phyloP scores from a whole-genome alignment of 2,888 invertebrate genomes.

The Hydraecia micacea region DNA sequence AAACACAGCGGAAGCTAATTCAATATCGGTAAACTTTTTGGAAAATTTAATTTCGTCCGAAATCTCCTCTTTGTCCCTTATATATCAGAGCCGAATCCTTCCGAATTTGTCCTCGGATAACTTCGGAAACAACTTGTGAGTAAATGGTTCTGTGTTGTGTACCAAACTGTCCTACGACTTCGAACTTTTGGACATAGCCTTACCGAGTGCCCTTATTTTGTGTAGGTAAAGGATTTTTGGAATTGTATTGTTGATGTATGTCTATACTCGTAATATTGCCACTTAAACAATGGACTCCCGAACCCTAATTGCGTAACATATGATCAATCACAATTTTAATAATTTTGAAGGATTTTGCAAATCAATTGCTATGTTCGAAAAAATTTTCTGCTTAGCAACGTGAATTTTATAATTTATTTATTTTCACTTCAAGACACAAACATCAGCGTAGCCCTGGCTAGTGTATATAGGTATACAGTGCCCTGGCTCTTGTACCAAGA shows the following conservation, averaged over 20 bases:
- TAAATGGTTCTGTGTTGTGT: slow-evolving; percentile 65
- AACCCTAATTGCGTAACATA: not conserved
- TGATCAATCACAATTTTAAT: not conserved
- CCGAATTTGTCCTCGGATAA: slow-evolving; percentile 53
- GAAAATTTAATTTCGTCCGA: slow-evolving; percentile 63
- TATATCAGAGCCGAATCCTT: slow-evolving; percentile 49
- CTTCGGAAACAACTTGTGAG: slow-evolving; percentile 63
- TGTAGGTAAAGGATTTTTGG: slow-evolving; percentile 29
- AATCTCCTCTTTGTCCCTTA: slow-evolving; percentile 57
- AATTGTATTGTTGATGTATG: not conserved
- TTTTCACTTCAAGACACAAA: no score
- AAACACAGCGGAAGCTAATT: slow-evolving; percentile 35
- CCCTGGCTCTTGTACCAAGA: no score
- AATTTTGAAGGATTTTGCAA: no score
- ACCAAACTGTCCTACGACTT: slow-evolving; percentile 33
- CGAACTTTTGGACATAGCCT: slow-evolving; percentile 38
- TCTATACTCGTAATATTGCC: not conserved
- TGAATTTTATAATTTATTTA: no score
- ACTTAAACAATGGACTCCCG: not conserved
- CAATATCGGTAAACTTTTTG: slow-evolving; percentile 56
- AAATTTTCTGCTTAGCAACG: not conserved
- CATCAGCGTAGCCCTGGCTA: no score
- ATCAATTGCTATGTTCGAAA: not conserved
- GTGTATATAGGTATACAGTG: no score
- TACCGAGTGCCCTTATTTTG: slow-evolving; percentile 38